Evolutionary conservation across 2,797 vertebrate genomes (phyloP), one percentile per base, ranked within the genome.

Genomic region (Triplophysa bombifrons): DNA sequence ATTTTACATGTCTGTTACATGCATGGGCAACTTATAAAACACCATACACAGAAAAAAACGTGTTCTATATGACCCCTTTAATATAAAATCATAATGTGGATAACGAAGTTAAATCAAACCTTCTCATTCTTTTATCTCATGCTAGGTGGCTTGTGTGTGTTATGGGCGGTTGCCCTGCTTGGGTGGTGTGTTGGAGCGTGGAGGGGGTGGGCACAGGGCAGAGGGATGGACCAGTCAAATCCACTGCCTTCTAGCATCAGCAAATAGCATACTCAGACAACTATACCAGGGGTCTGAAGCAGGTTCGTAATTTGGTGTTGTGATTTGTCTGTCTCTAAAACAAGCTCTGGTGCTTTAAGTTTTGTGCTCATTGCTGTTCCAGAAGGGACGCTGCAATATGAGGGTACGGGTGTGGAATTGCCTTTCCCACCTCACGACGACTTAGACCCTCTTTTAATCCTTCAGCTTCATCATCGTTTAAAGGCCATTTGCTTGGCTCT

Each of bases 211-310:
- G 0, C 90, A 92, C 38, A 92, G 95, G 87, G 92, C 93, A 0
- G 96, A 97, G 68, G 93, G 94, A 83, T 98, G 96, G 96, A 93
- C 94, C 77, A 94, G 94, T 89, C 95, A 98, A 85, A 89, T 95
- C 22, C 95, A 95, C 81, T 94, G 93, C 74, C 91, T 98, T 11
- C 85, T 98, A 82, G 92, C 93, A 71, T 92, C 95, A 1, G 93
- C 96, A 67, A 95, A 95, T 78, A 77, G 83, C 80, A 85, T 95
- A 63, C 89, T 97, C 51, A 89, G 91, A 80, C 91, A 93, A 64
- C 86, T 97, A 58, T 96, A 95, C 64, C 93, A 95, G 74, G 92
- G 91, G 0, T 89, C 93, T 2, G 96, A 96, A 87, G 85, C 92
- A 0, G 96, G 96, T 96, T 78, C 79, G 83, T 72, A 17, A 55